Evolutionary conservation across 2,113 vertebrate species (phyloP).

Genomic region (Mesocricetus auratus): DNA sequence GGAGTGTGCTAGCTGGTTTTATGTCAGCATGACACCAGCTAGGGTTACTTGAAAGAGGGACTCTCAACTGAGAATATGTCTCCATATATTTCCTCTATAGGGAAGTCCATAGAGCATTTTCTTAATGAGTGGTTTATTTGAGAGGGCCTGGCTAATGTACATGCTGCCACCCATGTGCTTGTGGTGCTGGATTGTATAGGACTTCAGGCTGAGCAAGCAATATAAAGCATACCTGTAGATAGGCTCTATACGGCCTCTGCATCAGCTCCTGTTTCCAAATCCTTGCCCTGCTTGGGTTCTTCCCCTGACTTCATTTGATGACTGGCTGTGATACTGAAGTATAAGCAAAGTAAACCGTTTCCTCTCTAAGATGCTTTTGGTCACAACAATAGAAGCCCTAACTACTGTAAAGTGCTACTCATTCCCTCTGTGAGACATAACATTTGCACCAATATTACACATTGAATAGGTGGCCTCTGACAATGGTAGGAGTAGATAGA

Average conservation of each 20-base stretch:
- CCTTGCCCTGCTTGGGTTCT: neutral
- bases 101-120: neutral
- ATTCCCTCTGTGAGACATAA: neutral
- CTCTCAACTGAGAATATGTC: neutral
- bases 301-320: neutral
- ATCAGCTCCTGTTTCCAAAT: neutral
- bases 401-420: neutral
- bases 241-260: neutral
- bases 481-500: rapidly evolving
- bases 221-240: neutral
- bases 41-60: neutral
- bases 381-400: neutral
- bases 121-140: neutral
- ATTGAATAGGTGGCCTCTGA: neutral
- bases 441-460: neutral
- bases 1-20: neutral
- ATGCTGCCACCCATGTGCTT: neutral
- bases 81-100: neutral
- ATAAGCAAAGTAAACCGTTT: neutral
- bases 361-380: neutral
- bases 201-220: neutral
- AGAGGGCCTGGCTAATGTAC: neutral
- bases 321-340: neutral
- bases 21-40: neutral
- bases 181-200: neutral